A percentile compares a stretch with the other conserved stretches of the same genome.
phyloP scores from a whole-genome alignment of 2,113 vertebrate species.

The Sceloporus tristichus region DNA sequence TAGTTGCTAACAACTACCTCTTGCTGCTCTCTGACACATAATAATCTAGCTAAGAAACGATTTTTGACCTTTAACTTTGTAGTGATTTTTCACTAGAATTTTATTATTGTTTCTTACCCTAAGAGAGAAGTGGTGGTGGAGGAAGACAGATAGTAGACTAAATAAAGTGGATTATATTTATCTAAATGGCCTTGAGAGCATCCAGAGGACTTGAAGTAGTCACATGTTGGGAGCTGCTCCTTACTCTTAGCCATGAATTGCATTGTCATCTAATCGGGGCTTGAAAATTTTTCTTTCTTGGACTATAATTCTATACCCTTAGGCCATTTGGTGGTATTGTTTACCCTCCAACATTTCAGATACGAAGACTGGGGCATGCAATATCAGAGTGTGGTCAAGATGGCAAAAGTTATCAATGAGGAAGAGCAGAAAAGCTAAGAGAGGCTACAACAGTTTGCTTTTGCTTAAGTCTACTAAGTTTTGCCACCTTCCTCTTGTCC shows the following conservation, averaged over 20 bases:
- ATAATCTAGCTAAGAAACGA: neutral
- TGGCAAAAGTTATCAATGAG: no score
- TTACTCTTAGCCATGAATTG: neutral
- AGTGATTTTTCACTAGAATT: conserved; percentile 5
- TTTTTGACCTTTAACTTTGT: neutral
- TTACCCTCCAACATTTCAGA: no score
- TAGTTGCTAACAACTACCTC: neutral
- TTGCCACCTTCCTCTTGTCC: no score
- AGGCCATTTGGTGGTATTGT: no score
- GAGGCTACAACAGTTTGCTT: no score
- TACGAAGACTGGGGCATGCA: neutral
- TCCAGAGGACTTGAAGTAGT: neutral
- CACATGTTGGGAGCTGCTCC: neutral
- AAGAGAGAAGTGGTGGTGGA: neutral
- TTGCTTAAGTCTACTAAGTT: no score
- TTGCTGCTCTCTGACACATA: neutral
- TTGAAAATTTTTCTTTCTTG: no score
- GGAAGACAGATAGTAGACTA: neutral
- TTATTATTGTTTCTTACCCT: neutral
- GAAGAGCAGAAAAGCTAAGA: no score
- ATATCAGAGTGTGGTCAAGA: no score
- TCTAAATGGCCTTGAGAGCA: conserved; percentile 10
- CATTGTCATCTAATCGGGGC: neutral
- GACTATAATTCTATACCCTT: no score
- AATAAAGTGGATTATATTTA: conserved; percentile 14